These are phyloP conservation scores for Agrotis exclamationis DNA, from an alignment of 2,888 invertebrate genomes.

Conservation along the genomic window DNA sequence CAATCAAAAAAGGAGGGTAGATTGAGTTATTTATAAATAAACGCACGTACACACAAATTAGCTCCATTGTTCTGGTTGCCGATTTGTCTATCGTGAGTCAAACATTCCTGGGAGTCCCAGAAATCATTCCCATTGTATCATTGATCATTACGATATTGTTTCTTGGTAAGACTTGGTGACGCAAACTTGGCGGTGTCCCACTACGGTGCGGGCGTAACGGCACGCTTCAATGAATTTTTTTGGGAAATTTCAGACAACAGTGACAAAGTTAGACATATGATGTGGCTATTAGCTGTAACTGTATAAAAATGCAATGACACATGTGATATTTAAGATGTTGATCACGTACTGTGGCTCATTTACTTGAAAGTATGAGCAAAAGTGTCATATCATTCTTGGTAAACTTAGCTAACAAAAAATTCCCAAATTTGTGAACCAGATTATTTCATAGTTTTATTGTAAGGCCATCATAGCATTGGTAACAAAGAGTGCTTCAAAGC, in stretches of 20 bases:
- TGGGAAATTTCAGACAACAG: slow-evolving; percentile 51
- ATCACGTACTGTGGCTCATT: slow-evolving; percentile 18
- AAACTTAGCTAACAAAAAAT: slow-evolving; percentile 8
- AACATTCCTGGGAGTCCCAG: slow-evolving; percentile 65
- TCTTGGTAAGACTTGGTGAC: slow-evolving; percentile 58
- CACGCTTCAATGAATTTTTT: slow-evolving; percentile 29
- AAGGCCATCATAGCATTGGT: background rate
- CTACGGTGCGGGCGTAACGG: background rate
- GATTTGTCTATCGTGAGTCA: slow-evolving; percentile 62
- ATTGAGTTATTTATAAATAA: slow-evolving; percentile 57
- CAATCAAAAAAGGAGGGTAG: slow-evolving; percentile 24
- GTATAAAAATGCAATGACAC: slow-evolving; percentile 33
- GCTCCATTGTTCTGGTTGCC: slow-evolving; percentile 59
- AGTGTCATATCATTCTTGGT: slow-evolving; percentile 3
- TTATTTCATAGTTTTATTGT: background rate
- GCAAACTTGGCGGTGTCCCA: slow-evolving; percentile 32
- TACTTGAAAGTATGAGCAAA: slow-evolving; percentile 4
- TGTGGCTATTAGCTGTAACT: slow-evolving; percentile 22
- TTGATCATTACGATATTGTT: slow-evolving; percentile 54
- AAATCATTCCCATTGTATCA: slow-evolving; percentile 60
- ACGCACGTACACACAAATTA: slow-evolving; percentile 60
- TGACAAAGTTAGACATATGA: slow-evolving; percentile 13
- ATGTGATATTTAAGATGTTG: slow-evolving; percentile 33
- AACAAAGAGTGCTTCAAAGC: slow-evolving; percentile 6
- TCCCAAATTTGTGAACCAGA: background rate